These are phyloP conservation scores for Zaprionus gabonicus DNA, from an alignment of 1,140 invertebrate genomes.

Conservation along the genomic window DNA sequence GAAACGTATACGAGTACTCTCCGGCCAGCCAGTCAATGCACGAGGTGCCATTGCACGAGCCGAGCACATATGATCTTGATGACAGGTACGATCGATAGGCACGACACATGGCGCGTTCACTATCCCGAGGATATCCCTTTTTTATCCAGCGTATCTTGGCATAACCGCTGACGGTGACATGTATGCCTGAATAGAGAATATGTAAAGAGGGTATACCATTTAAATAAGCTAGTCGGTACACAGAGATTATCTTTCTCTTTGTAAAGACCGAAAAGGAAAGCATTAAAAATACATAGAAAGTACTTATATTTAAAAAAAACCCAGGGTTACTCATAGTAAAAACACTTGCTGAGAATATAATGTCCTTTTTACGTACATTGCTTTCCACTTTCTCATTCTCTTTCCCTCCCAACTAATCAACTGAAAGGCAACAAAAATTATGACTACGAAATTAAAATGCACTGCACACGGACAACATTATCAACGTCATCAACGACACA, in stretches of 20 bases:
- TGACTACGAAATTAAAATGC: slow-evolving; percentile 48
- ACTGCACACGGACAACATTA: slow-evolving; percentile 47
- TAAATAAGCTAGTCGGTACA: too few species aligned
- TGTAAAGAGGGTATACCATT: neutral
- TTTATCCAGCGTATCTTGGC: slow-evolving; percentile 84
- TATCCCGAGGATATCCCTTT: slow-evolving; percentile 83
- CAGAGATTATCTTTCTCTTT: too few species aligned
- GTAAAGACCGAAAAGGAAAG: too few species aligned
- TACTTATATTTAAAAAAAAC: neutral
- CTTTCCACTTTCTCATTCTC: neutral
- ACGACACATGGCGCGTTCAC: slow-evolving; percentile 81
- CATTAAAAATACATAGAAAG: too few species aligned
- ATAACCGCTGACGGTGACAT: slow-evolving; percentile 83
- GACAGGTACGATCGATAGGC: slow-evolving; percentile 82
- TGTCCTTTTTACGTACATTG: neutral
- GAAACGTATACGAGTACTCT: slow-evolving; percentile 87
- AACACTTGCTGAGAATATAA: neutral
- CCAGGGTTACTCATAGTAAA: neutral
- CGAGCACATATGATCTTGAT: slow-evolving; percentile 81
- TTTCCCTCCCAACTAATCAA: slow-evolving; percentile 22
- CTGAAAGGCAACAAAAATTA: slow-evolving; percentile 24
- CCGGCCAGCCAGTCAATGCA: slow-evolving; percentile 86
- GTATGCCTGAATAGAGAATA: slow-evolving; percentile 63
- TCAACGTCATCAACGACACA: slow-evolving; percentile 11
- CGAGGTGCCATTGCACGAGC: slow-evolving; percentile 74